phyloP scores from a whole-genome alignment of 1,140 invertebrate species.

The Drosophila prosaltans region DNA sequence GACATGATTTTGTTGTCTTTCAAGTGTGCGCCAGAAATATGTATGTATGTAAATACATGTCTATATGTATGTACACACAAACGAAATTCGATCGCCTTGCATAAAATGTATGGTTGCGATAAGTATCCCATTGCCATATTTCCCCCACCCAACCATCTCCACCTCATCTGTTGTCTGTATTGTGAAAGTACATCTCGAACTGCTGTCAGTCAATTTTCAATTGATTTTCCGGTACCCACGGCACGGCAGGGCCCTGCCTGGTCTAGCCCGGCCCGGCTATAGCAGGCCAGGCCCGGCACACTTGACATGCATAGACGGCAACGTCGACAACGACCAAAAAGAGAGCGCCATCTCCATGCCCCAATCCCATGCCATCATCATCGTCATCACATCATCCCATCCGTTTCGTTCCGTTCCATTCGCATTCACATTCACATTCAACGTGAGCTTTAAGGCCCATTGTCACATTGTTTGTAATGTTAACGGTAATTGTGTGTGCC shows the following conservation, averaged over 20 bases:
- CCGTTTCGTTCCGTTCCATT: conserved; percentile 11
- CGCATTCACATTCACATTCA: conserved; percentile 28
- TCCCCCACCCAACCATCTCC: conserved; percentile 17
- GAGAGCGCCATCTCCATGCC: conserved; percentile 35
- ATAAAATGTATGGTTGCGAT: neutral
- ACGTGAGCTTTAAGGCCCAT: conserved; percentile 30
- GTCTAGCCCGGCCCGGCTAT: neutral
- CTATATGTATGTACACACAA: neutral
- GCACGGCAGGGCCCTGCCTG: conserved; percentile 14
- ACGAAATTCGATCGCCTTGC: neutral
- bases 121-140: conserved; percentile 15
- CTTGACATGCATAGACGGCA: conserved; percentile 66
- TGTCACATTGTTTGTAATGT: conserved; percentile 64
- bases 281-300: conserved; percentile 24
- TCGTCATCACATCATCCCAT: conserved; percentile 8
- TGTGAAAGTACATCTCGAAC: conserved; percentile 70
- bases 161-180: conserved; percentile 27
- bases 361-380: conserved; percentile 23
- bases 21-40: conserved; percentile 54
- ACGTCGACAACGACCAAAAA: neutral
- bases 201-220: conserved; percentile 67
- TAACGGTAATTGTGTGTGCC: conserved; percentile 65
- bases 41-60: neutral
- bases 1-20: conserved; percentile 48
- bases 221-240: conserved; percentile 76